Conservation (phyloP, 2,888 invertebrate species). For the Euphydryas editha region DNA sequence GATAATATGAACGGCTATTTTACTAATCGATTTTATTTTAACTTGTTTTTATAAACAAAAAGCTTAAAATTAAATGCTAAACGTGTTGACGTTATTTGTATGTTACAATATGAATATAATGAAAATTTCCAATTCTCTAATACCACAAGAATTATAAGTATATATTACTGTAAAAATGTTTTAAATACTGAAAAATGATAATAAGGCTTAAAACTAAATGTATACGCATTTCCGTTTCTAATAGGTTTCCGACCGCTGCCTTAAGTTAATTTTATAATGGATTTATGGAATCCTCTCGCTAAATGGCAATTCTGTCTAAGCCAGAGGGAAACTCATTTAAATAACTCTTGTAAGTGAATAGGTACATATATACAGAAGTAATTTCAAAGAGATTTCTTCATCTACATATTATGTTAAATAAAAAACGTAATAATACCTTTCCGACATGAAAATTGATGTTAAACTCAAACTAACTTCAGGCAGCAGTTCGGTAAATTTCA, state of each 20-base stretch:
- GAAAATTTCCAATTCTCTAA: too few relatives aligned
- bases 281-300: constrained; percentile 53
- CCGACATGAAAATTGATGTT: background rate
- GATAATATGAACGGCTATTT: constrained; percentile 6
- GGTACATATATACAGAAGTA: constrained; percentile 37
- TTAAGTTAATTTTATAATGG: constrained; percentile 51
- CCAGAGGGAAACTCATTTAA: constrained; percentile 58
- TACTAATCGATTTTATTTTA: background rate
- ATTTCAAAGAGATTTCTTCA: constrained; percentile 47
- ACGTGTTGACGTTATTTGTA: too few relatives aligned
- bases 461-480: background rate
- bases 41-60: too few relatives aligned
- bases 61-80: constrained; percentile 11
- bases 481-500: background rate
- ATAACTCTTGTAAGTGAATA: constrained; percentile 42
- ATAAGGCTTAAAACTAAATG: constrained; percentile 5
- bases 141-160: too few relatives aligned
- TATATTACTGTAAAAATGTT: too few relatives aligned
- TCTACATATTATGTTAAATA: background rate
- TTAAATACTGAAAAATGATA: background rate
- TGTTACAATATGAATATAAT: too few relatives aligned
- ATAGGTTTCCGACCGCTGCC: constrained; percentile 32
- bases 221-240: constrained; percentile 16
- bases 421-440: constrained; percentile 1
- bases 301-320: constrained; percentile 61